These are phyloP conservation scores for Crambe crambe DNA, from an alignment of 37 sponge, comb jelly and placozoan species.

Conservation along the genomic window DNA sequence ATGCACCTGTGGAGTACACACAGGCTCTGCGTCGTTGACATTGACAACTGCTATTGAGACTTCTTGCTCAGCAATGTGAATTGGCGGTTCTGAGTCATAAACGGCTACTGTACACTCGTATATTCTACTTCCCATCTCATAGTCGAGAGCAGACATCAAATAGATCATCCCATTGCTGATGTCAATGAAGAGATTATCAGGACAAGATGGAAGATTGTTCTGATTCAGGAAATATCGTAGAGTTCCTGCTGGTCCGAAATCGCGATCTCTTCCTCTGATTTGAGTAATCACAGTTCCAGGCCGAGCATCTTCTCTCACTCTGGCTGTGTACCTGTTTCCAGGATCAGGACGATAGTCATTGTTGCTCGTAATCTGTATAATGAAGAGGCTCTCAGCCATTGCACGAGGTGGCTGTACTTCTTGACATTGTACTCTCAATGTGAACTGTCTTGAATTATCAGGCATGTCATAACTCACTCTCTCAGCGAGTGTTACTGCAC, in stretches of 20 bases:
- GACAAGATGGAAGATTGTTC: not conserved
- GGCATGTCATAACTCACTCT: not conserved
- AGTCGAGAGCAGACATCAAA: not conserved
- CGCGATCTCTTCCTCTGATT: not conserved
- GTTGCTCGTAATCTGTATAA: not conserved
- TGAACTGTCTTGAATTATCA: not conserved
- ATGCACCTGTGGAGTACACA: too few species aligned
- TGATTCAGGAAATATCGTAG: not conserved
- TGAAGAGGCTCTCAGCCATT: not conserved
- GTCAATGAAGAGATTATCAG: not conserved
- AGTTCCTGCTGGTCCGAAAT: not conserved
- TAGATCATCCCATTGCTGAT: not conserved
- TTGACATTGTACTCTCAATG: not conserved
- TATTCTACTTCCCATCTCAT: not conserved
- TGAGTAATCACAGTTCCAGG: not conserved
- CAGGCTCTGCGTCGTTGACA: too few species aligned
- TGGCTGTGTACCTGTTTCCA: not conserved
- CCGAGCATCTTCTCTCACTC: not conserved
- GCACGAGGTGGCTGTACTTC: not conserved
- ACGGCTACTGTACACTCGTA: too few species aligned
- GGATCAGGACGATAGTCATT: constrained; percentile 3
- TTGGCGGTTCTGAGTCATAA: too few species aligned
- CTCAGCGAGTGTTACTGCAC: not conserved
- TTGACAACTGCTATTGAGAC: too few species aligned
- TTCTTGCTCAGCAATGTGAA: too few species aligned